Base-by-base conservation (phyloP, 2,888 invertebrate species). In the Plebejus anna region DNA sequence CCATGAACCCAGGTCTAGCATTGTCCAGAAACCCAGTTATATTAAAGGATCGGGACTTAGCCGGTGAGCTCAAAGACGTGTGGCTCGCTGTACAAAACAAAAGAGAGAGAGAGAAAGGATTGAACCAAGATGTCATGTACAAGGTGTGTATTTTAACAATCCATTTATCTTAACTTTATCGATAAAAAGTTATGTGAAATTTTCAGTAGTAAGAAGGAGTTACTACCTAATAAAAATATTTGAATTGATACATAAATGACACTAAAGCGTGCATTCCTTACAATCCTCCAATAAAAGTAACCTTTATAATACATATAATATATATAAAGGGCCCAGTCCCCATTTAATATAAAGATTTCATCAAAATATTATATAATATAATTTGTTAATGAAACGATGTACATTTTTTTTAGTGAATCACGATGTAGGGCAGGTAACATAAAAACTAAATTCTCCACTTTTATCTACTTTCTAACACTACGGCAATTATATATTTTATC, bases 41-140 rank as follows among this genome's bases (percentile, higher is more conserved):
- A 80, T 84, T 96, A 51, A 95, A 95, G 82, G 96, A 96, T 83
- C 90, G 96, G 38, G 96, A 96, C 85, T 91, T 96, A 78, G 95
- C 96, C 0, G 96, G 96, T 0, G 96, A 96, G 85, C 87, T 96
- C 36, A 96, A 96, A 84, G 96, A 96, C 84, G 96, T 96, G 1
- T 96, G 96, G 96, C 95, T 95, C 28, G 96, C 96, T 0, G 96
- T 96, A 2, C 96, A 96, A 81, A 92, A 91, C 76, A 95, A 94
- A 80, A 87, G 94, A 75, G 95, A 95, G 77, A 80, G 94, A 59
- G 95, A 95, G 79, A 94, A 94, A 78, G 91, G 92, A 13, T 81
- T 90, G 81, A 91, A 81, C 70, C 92, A 90, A 76, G 90, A 93
- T 85, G 86, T 94, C 76, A 92, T 93, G 92, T 94, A 94, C 82